Percentiles rank a stretch among this genome's conserved stretches.
Conservation (phyloP, 2,113 vertebrate species). For the Catagonus wagneri region DNA sequence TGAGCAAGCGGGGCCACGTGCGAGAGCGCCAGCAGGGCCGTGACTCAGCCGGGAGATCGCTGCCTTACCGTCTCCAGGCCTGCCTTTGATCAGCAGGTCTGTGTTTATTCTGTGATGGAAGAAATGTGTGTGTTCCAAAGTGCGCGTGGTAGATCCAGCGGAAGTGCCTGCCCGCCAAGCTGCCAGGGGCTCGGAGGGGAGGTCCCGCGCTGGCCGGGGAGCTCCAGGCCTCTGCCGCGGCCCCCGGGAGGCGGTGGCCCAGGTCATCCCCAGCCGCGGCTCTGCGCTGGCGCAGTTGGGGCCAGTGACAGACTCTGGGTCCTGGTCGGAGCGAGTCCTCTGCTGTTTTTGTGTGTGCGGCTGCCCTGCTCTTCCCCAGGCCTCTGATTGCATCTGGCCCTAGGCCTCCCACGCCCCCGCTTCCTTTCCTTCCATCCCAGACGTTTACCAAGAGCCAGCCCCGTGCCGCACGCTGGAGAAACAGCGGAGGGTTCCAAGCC, state of each 20-base stretch:
- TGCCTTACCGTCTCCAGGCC: not conserved
- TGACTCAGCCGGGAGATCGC: not conserved
- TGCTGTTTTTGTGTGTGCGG: too few relatives aligned
- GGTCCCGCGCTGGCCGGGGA: not conserved
- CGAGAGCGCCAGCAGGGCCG: too few relatives aligned
- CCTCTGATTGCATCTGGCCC: not conserved
- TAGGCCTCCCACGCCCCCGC: too few relatives aligned
- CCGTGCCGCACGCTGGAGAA: not conserved
- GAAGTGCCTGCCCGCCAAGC: not conserved
- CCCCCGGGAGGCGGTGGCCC: fast-evolving
- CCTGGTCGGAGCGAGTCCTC: not conserved
- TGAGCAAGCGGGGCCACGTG: too few relatives aligned
- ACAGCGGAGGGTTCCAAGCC: not conserved
- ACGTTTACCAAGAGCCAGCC: not conserved
- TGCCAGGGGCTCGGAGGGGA: not conserved
- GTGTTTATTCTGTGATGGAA: constrained; percentile 63
- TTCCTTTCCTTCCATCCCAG: not conserved
- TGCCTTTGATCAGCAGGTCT: constrained; percentile 64
- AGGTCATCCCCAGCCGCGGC: not conserved
- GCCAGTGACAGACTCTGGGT: too few relatives aligned
- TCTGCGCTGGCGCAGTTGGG: not conserved
- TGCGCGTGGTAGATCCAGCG: not conserved
- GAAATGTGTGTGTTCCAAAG: not conserved
- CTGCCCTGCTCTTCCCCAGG: not conserved
- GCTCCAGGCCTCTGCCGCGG: fast-evolving